Percentiles rank a stretch among this genome's conserved stretches.
Evolutionary conservation across 2,888 invertebrate species (phyloP).

Genomic region (Nesidiocoris tenuis): DNA sequence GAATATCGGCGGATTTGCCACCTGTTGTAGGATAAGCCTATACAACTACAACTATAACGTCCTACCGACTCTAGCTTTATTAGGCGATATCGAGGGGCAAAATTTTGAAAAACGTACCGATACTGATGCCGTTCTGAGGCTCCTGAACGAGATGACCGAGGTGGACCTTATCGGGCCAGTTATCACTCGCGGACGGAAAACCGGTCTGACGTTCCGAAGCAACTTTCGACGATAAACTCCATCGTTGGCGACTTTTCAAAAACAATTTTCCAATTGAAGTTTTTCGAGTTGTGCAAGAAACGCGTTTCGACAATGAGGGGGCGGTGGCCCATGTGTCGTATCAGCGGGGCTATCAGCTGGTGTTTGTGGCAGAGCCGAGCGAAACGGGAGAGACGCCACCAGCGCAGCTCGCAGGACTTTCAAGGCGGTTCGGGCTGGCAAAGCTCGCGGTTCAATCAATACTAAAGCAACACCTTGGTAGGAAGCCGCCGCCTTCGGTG

Average conservation of each 20-base stretch:
- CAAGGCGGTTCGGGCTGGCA: neutral
- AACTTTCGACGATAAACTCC: no score
- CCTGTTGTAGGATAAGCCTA: neutral
- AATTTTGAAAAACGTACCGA: conserved; percentile 15
- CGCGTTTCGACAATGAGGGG: conserved; percentile 10
- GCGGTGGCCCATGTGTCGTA: conserved; percentile 45
- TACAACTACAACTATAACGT: conserved; percentile 36
- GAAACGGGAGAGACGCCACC: conserved; percentile 15
- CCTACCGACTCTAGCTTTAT: neutral
- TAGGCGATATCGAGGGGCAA: no score
- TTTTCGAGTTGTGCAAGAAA: no score
- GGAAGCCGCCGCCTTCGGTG: neutral
- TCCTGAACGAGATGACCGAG: neutral
- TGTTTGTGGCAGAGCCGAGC: conserved; percentile 37
- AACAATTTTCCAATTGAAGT: neutral
- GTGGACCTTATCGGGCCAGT: neutral
- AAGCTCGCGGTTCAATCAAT: conserved; percentile 41
- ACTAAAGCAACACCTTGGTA: conserved; percentile 44
- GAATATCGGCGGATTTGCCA: neutral
- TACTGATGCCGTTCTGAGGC: conserved; percentile 18
- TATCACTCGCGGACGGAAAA: neutral
- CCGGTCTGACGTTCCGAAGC: no score
- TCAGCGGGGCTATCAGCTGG: conserved; percentile 34
- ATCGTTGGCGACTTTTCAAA: neutral
- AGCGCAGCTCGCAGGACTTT: conserved; percentile 21